Percentiles rank a stretch among this genome's conserved stretches.
These are phyloP conservation scores for Coccyzus lansbergi DNA, from an alignment of 2,797 vertebrate species.

Conservation along the genomic window DNA sequence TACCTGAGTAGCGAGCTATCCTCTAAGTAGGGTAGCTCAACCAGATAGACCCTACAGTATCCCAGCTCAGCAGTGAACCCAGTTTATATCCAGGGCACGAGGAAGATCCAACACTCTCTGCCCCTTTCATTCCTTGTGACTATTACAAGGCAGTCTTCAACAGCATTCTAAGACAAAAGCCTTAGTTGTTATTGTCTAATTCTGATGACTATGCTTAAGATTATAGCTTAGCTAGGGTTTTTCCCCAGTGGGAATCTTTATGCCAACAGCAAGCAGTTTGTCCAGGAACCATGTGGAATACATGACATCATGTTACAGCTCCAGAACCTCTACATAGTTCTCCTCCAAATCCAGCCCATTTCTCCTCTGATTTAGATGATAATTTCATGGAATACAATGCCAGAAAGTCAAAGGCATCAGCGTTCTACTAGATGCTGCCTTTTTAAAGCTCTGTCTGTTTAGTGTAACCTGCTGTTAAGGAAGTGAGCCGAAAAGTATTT, in stretches of 20 bases:
- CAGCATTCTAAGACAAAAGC: neutral
- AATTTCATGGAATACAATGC: neutral
- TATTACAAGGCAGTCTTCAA: neutral
- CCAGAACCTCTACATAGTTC: neutral
- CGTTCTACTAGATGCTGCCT: neutral
- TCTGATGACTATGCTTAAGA: neutral
- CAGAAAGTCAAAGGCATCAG: neutral
- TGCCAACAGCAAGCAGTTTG: rapidly evolving
- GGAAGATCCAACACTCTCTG: neutral
- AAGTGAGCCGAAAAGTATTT: neutral
- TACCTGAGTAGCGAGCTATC: neutral
- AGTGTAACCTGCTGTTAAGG: neutral
- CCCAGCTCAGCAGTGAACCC: neutral
- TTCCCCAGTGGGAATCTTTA: neutral
- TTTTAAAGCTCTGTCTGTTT: neutral
- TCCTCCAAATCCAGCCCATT: neutral
- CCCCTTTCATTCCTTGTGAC: neutral
- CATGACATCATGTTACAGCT: neutral
- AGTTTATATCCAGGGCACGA: neutral
- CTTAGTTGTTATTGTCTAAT: neutral
- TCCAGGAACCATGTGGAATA: neutral
- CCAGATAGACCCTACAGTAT: neutral
- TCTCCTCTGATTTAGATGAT: neutral
- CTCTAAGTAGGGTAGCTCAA: neutral
- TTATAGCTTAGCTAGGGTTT: neutral